A percentile compares a stretch with the other conserved stretches of the same genome.
These are phyloP conservation scores for Siniperca knerii DNA, from an alignment of 2,113 vertebrate species.

Conservation along the genomic window DNA sequence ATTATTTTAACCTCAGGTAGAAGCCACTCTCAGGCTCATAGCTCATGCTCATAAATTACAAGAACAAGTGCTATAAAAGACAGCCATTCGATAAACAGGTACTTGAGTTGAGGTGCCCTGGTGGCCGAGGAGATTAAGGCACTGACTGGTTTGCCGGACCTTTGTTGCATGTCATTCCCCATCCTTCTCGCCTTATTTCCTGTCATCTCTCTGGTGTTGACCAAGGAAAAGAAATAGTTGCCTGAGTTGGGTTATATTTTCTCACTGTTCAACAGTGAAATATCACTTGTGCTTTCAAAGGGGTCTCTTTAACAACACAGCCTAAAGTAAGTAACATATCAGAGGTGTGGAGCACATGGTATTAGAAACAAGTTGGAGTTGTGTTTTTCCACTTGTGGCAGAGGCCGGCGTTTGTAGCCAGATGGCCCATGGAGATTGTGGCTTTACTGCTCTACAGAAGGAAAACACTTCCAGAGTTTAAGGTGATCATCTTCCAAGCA, in stretches of 20 bases:
- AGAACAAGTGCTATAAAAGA: too few relatives aligned
- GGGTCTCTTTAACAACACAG: background rate
- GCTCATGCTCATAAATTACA: background rate
- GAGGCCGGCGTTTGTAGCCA: background rate
- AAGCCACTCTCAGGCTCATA: background rate
- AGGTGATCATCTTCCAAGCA: background rate
- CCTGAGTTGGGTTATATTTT: background rate
- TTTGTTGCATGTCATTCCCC: background rate
- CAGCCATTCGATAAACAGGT: too few relatives aligned
- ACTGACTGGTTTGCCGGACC: background rate
- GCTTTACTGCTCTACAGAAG: slow-evolving; percentile 20
- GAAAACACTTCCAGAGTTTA: slow-evolving; percentile 13
- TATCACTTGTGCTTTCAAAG: background rate
- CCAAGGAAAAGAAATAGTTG: background rate
- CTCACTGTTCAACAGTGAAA: background rate
- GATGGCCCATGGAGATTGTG: slow-evolving; percentile 12
- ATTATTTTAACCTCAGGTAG: background rate
- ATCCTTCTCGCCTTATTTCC: background rate
- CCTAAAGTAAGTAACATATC: background rate
- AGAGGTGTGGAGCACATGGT: background rate
- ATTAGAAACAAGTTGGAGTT: background rate
- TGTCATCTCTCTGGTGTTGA: background rate
- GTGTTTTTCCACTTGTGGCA: slow-evolving; percentile 22
- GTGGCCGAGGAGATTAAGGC: background rate
- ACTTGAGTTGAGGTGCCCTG: too few relatives aligned